Conservation (phyloP, 2,888 invertebrate species). For the Horisme vitalbata region DNA sequence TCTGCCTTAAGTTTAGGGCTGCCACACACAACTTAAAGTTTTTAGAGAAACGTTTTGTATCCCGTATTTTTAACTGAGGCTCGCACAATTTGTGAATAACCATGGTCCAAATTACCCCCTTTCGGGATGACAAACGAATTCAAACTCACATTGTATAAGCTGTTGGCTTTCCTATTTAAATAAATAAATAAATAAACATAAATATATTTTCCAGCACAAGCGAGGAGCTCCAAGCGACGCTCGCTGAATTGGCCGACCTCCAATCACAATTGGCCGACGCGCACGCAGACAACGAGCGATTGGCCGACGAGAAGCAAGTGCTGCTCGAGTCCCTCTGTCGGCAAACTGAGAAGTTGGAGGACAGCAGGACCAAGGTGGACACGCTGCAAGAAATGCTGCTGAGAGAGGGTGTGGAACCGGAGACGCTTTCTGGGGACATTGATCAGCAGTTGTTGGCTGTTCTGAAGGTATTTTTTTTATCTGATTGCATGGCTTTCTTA, state of each 20-base stretch:
- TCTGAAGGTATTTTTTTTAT: conserved; percentile 83
- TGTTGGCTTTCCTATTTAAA: too few relatives aligned
- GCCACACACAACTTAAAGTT: too few relatives aligned
- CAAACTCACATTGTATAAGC: too few relatives aligned
- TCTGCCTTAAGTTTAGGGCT: too few relatives aligned
- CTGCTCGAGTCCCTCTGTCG: conserved; percentile 94
- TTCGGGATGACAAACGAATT: too few relatives aligned
- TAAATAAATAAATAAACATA: too few relatives aligned
- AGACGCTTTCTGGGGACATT: conserved; percentile 86
- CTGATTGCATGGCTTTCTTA: too few relatives aligned
- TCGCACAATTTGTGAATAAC: too few relatives aligned
- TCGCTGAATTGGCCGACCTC: conserved; percentile 95
- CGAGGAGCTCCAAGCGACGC: conserved; percentile 95
- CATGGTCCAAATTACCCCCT: too few relatives aligned
- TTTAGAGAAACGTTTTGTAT: too few relatives aligned
- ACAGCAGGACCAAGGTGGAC: conserved; percentile 91
- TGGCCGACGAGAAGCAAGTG: conserved; percentile 94
- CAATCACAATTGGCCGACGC: conserved; percentile 93
- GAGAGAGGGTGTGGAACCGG: conserved; percentile 86
- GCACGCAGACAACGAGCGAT: conserved; percentile 93
- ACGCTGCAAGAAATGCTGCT: conserved; percentile 91
- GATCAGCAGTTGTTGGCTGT: conserved; percentile 93
- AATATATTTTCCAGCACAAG: too few relatives aligned
- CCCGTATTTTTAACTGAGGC: too few relatives aligned
- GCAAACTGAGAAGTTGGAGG: conserved; percentile 95